Base-by-base conservation (phyloP, 2,797 vertebrate genomes). In the Odontamblyopus lacepedii region DNA sequence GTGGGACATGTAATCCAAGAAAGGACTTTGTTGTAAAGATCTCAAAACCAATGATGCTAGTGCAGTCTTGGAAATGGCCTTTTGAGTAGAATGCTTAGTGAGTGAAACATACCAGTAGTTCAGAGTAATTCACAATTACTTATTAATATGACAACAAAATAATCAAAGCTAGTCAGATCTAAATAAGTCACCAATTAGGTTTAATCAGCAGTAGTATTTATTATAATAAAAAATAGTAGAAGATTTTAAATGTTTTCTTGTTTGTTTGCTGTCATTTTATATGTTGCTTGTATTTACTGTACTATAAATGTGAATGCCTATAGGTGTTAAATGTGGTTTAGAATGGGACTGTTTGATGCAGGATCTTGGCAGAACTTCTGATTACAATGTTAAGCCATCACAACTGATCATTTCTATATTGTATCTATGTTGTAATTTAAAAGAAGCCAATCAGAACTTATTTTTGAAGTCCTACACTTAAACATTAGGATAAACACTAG, bases 281-380 rank as follows among this genome's bases (percentile, higher is more conserved):
- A 92, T 92, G 79, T 95, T 90, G 90, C 92, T 95, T 91, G 95
- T 92, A 92, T 85, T 93, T 94, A 88, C 92, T 95, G 93, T 90
- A 95, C 94, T 96, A 94, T 96, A 95, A 95, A 96, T 96, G 95
- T 96, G 94, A 92, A 94, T 96, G 94, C 94, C 91, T 95, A 93
- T 94, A 92, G 93, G 96, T 98, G 97, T 98, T 98, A 93, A 97
- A 93, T 97, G 96, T 97, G 95, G 94, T 95, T 95, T 93, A 92
- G 92, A 93, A 93, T 93, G 85, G 71, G 90, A 85, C 95, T 91
- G 95, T 97, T 98, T 97, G 94, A 95, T 99, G 97, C 96, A 95
- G 97, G 97, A 98, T 97, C 26, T 66, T 50, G 41, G 7, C 23
- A 50, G n/a, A 15, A 65, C 50, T 50, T 50, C 6, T 66, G 5